Percentiles rank a stretch among this genome's conserved stretches.
Conservation (phyloP, 2,113 vertebrate genomes). For the Nibea coibor region DNA sequence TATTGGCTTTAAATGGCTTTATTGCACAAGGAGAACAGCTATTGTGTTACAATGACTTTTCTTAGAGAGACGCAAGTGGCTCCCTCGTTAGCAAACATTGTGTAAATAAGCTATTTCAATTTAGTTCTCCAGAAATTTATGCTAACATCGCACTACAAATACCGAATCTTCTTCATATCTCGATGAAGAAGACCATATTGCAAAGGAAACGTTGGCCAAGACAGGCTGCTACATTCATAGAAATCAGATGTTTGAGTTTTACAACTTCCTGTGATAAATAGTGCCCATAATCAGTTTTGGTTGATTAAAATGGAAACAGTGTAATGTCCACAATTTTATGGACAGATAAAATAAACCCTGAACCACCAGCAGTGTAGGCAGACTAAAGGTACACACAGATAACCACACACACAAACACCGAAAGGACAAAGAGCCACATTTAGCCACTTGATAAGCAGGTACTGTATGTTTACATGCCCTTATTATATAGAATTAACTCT, state of each 20-base stretch:
- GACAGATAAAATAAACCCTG: conserved; percentile 1
- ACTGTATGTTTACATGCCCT: conserved; percentile 32
- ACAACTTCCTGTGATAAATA: no score
- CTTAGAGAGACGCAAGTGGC: neutral
- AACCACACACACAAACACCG: conserved; percentile 8
- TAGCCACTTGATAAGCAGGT: conserved; percentile 24
- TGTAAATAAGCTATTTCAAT: no score
- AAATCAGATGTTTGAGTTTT: no score
- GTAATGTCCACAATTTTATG: neutral
- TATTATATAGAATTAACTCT: conserved; percentile 22
- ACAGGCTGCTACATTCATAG: no score
- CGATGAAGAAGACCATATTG: no score
- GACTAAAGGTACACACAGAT: neutral
- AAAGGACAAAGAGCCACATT: conserved; percentile 25
- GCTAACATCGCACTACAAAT: no score
- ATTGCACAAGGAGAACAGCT: neutral
- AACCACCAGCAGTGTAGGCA: neutral
- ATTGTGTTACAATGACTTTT: neutral
- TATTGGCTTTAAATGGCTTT: conserved; percentile 5
- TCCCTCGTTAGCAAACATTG: no score
- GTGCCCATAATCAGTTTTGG: neutral
- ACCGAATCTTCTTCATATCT: no score
- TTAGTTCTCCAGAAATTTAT: no score
- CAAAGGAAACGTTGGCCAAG: no score
- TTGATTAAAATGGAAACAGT: neutral